Evolutionary conservation across 2,113 vertebrate genomes (phyloP), one percentile per base, ranked within the genome.

Genomic region (Campylomormyrus numenius): DNA sequence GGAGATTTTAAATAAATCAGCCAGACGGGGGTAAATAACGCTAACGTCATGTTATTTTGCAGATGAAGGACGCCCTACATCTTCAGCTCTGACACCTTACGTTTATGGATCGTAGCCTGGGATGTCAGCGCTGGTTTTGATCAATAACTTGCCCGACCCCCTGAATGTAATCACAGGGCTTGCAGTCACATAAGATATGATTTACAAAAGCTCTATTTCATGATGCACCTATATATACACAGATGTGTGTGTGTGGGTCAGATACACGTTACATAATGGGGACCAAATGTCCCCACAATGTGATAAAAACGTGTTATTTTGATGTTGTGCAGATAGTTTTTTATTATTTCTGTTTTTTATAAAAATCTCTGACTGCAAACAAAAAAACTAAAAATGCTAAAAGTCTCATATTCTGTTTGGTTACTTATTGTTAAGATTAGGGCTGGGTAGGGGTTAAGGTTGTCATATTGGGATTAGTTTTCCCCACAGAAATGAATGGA

Each of bases 1-100:
- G 83, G 45, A 48, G n/a, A 85, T 85, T n/a, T 48, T 46, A 48
- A 24, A 85, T 87, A 87, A 87, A 87, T 87, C n/a, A n/a, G 50
- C n/a, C 19, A 5, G 50, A 52, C 50, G 11, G 11, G 45, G 45
- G 17, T 53, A 87, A 87, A 87, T 87, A 87, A 56, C 39, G 11
- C 50, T 56, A 53, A 87, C 85, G 50, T 87, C 50, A 87, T 3
- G 27, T 56, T 87, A 87, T 87, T 56, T 56, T 56, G 15, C 27
- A 53, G 50, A 87, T 56, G 85, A 87, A 87, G 85, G 85, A 87
- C 50, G 24, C 85, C 31, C n/a, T 87, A 19, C 49, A 35, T 35
- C 85, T 87, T 87, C 17, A 39, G 49, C 48, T 27, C 50, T 27
- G 85, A 53, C 50, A 31, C 31, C 85, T 56, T 27, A 19, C 27